phyloP scores from a whole-genome alignment of 2,113 vertebrate species.

The Tauraco erythrolophus region DNA sequence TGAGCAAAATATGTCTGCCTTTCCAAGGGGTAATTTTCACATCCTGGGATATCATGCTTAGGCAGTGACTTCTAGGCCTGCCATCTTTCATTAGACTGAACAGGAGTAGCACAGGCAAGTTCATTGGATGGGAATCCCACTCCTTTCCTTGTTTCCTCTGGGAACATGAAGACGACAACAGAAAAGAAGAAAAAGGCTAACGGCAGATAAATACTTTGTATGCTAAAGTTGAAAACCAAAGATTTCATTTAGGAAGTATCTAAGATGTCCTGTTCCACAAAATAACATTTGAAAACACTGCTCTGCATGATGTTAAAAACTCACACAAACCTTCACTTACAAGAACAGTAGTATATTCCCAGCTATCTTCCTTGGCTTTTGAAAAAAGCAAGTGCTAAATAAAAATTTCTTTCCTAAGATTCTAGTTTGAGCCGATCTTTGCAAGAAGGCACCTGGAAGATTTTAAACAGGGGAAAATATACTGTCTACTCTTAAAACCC shows the following conservation, averaged over 20 bases:
- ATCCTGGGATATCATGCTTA: not conserved
- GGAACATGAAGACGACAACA: not conserved
- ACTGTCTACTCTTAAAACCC: not conserved
- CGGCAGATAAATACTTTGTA: not conserved
- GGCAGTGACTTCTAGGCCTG: not conserved
- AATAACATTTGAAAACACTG: not conserved
- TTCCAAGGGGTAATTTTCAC: not conserved
- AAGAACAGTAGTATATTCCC: not conserved
- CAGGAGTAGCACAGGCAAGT: not conserved
- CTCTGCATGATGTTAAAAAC: not conserved
- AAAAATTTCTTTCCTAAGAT: not conserved
- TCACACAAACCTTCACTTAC: not conserved
- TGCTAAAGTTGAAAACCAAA: not conserved
- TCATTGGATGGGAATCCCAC: not conserved
- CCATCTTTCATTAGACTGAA: not conserved
- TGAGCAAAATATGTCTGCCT: not conserved
- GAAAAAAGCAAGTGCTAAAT: not conserved
- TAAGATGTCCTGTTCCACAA: not conserved
- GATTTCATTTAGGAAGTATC: not conserved
- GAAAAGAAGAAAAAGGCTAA: not conserved
- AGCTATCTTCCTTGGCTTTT: not conserved
- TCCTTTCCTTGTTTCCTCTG: not conserved
- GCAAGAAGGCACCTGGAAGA: not conserved
- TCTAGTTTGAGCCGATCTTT: not conserved
- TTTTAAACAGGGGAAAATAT: not conserved